Evolutionary conservation across 2,113 vertebrate genomes (phyloP).

Genomic region (Corvus moneduloides): DNA sequence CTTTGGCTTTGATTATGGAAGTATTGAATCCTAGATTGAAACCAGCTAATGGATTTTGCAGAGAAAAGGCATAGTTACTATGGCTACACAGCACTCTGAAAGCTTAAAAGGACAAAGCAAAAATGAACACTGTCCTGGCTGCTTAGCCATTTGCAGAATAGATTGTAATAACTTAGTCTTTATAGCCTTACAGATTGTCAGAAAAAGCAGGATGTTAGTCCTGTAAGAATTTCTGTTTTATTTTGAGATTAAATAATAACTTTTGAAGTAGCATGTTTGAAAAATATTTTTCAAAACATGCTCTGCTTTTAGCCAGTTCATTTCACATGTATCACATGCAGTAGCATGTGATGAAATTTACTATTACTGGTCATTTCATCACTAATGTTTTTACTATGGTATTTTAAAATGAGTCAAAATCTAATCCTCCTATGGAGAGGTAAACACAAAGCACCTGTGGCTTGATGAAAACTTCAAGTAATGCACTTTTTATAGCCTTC

Average conservation of each 20-base stretch:
- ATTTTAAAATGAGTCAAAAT: not conserved
- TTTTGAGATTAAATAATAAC: not conserved
- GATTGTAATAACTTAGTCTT: constrained; percentile 48
- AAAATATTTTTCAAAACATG: not conserved
- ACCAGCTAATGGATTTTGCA: constrained; percentile 65
- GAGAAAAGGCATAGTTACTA: constrained; percentile 68
- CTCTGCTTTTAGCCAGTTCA: not conserved
- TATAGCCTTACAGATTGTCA: not conserved
- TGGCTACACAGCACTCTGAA: constrained; percentile 68
- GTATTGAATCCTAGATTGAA: constrained; percentile 40
- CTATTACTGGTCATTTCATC: not conserved
- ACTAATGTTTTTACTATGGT: not conserved
- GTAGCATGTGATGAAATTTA: not conserved
- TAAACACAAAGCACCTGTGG: not conserved
- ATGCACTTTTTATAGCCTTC: not conserved
- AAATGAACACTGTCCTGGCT: constrained; percentile 39
- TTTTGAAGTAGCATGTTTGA: not conserved
- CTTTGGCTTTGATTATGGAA: constrained; percentile 59
- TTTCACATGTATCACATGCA: not conserved
- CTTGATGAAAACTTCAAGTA: not conserved
- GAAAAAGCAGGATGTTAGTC: not conserved
- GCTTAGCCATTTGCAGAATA: constrained; percentile 58
- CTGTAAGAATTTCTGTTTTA: not conserved
- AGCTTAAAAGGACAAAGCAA: constrained; percentile 71
- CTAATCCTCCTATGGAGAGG: not conserved